These are phyloP conservation scores for Sebastes oblongus DNA, from an alignment of 2,797 vertebrate species.

Conservation along the genomic window DNA sequence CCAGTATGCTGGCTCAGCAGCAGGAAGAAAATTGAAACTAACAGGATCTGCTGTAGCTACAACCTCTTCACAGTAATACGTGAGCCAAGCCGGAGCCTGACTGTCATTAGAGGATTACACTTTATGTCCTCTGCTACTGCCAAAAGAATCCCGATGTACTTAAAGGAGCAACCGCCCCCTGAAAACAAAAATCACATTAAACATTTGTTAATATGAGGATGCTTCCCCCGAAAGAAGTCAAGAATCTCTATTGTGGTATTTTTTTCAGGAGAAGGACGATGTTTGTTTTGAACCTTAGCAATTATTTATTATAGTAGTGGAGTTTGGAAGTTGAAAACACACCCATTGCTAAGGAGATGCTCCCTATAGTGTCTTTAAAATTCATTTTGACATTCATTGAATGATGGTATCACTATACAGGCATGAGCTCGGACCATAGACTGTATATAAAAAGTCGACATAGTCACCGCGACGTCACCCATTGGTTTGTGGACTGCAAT, in stretches of 20 bases:
- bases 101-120: constrained; percentile 78
- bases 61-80: constrained; percentile 66
- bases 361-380: neutral
- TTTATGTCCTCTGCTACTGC: constrained; percentile 66
- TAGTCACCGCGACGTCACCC: no score
- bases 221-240: constrained; percentile 9
- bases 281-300: constrained; percentile 7
- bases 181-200: constrained; percentile 58
- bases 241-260: constrained; percentile 23
- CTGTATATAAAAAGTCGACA: no score
- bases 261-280: neutral
- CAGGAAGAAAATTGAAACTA: constrained; percentile 79
- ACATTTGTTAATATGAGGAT: constrained; percentile 49
- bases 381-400: constrained; percentile 8
- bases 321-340: constrained; percentile 1
- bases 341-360: neutral
- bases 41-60: constrained; percentile 74
- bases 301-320: neutral
- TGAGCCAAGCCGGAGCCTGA: constrained; percentile 56
- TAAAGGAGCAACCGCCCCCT: constrained; percentile 22
- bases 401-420: neutral
- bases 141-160: constrained; percentile 55
- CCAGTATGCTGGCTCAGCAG: constrained; percentile 79
- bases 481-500: no score
- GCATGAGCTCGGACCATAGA: neutral